A percentile compares a stretch with the other conserved stretches of the same genome.
phyloP scores from a whole-genome alignment of 2,888 invertebrate genomes.

The Dinocampus coccinellae region DNA sequence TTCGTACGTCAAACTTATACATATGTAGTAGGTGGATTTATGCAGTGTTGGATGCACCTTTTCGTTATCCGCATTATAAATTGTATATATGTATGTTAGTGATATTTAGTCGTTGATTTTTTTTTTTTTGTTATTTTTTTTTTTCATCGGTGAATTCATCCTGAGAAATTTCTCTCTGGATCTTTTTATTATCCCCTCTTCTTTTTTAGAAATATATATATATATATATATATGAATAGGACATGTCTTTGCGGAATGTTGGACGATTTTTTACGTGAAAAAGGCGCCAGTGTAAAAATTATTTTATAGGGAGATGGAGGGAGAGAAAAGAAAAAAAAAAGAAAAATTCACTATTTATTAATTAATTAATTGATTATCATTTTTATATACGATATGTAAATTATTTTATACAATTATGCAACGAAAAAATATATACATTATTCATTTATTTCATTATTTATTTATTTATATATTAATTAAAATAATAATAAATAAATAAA shows the following conservation, averaged over 20 bases:
- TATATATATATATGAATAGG: neutral
- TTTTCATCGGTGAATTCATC: too few species aligned
- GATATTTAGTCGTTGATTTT: too few species aligned
- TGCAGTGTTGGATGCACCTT: constrained; percentile 16
- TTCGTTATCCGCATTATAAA: neutral
- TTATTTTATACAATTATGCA: too few species aligned
- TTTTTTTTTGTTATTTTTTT: too few species aligned
- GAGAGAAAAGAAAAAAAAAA: neutral
- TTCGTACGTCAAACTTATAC: neutral
- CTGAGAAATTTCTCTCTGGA: neutral
- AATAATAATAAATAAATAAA: neutral
- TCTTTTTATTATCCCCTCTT: neutral
- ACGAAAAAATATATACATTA: neutral
- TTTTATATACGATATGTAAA: too few species aligned
- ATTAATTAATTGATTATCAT: too few species aligned
- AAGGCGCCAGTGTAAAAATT: neutral
- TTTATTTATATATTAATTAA: neutral
- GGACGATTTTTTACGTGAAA: neutral
- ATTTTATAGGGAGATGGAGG: neutral
- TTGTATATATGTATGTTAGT: too few species aligned
- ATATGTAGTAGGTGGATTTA: neutral
- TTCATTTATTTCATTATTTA: too few species aligned
- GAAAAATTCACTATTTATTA: neutral
- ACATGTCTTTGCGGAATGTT: neutral
- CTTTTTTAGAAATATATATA: neutral